Evolutionary conservation across 2,888 invertebrate genomes (phyloP), one percentile per base, ranked within the genome.

Genomic region (Drosophila cognata): DNA sequence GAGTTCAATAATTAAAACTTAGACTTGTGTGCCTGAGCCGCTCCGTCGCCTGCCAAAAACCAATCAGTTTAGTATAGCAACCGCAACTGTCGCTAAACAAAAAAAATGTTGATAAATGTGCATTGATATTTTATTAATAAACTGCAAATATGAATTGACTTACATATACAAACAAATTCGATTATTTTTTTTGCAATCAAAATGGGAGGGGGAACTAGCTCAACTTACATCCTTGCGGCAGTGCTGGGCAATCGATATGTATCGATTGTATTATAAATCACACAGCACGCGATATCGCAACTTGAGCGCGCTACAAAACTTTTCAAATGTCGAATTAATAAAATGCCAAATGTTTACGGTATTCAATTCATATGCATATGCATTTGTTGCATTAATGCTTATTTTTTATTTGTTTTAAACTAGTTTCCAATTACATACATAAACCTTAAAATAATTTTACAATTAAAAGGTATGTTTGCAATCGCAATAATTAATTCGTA

Each of bases 361-460:
- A 55, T 74, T 71, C 71, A 71, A 53, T 71, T 65, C 46, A 60
- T 59, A 57, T 41, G 50, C 63, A 63, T 52, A 51, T 65, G 65
- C 50, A 71, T 51, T 64, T 67, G 43, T 51, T 71, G 70, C 73
- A 70, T 74, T 79, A 64, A 68, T 60, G 38, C 48, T 67, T 77
- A 36, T 56, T 72, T 79, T 79, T 79, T 79, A 79, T 79, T 74
- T 69, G 55, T 48, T 67, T 77, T 79, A 79, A 77, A 77, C 77
- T 79, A 79, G 64, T 74, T 79, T 79, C 67, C 79, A 79, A 79
- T 79, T 77, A 79, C 77, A 77, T 79, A 77, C 76, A 79, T 68
- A 71, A 77, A 72, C 55, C 77, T 79, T 71, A 79, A 56, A 68
- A 36, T 77, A 71, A 65, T 74, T 77, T 79, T 74, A 79, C 77